Percentiles rank a stretch among this genome's conserved stretches.
Evolutionary conservation across 2,797 vertebrate species (phyloP).

Genomic region (Sternotherus odoratus): DNA sequence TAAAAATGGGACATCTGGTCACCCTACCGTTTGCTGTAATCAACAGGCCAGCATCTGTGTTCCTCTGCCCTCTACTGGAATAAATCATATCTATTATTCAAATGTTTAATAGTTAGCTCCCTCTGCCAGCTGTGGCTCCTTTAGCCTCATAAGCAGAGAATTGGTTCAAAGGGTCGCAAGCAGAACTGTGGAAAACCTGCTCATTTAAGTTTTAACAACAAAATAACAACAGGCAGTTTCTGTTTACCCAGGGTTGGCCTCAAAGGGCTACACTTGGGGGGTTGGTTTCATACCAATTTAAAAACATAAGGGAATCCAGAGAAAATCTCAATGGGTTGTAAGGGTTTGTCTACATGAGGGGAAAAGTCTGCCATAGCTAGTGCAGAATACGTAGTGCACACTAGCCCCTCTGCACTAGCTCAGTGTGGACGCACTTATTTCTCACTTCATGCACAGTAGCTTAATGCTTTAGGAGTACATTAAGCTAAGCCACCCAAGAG

Average conservation of each 20-base stretch:
- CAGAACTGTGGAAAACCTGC: not conserved
- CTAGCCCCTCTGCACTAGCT: not conserved
- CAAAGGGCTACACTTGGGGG: not conserved
- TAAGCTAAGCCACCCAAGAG: not conserved
- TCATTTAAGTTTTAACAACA: too few relatives aligned
- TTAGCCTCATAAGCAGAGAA: not conserved
- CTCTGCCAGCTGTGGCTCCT: not conserved
- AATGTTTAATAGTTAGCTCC: not conserved
- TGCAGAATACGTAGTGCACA: not conserved
- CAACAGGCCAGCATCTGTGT: not conserved
- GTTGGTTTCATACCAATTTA: not conserved
- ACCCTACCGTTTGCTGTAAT: rapidly evolving
- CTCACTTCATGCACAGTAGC: not conserved
- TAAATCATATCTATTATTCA: not conserved
- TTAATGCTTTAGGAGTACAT: not conserved
- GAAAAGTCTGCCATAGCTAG: not conserved
- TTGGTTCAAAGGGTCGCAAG: not conserved
- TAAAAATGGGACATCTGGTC: too few relatives aligned
- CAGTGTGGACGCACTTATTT: too few relatives aligned
- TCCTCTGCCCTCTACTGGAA: not conserved
- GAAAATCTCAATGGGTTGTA: too few relatives aligned
- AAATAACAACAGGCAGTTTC: not conserved
- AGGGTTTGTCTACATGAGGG: not conserved
- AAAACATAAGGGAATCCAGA: not conserved
- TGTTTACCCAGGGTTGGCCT: not conserved